Base-by-base conservation (phyloP, 2,888 invertebrate genomes). In the Epicampocera succincta region DNA sequence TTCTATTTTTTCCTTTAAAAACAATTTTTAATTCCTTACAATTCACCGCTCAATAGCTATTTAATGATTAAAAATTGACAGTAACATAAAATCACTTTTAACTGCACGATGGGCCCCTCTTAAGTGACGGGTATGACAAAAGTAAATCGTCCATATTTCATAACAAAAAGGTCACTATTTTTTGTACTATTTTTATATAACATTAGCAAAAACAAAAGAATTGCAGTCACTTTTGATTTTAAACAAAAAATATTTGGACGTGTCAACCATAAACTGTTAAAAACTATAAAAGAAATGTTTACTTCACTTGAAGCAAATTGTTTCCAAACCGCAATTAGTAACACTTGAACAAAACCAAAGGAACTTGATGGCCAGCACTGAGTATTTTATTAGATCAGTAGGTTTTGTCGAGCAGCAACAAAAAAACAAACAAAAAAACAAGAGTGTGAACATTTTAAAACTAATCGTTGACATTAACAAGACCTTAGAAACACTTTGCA, bases 311-410 rank as follows among this genome's bases (percentile, higher is more conserved):
- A 40, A 13, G 11, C 13, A 60, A 58, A 56, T 58, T 52, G 33
- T 66, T 78, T 38, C 4, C n/a, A 46, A 74, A 74, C 69, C 74
- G 60, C 82, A 82, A 78, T 82, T 78, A 74, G 82, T 82, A 66
- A 78, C 73, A 82, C 78, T 82, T 78, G 65, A 82, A 44, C 9
- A 58, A 50, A 65, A 44, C 50, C 15, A 15, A 21, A 65, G 52
- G 56, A 38, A 29, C 21, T 38, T 25, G 75, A 71, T 13, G 54
- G 42, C n/a, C 38, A 17, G 33, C 19, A 65, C 42, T 17, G 11
- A 48, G 12, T 21, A n/a, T 60, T 52, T 11, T 17, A n/a, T n/a
- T n/a, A 38, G 11, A 17, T 44, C 46, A 52, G 75, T 61, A 46
- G 44, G 60, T 68, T 71, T 66, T 52, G 9, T 42, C 38, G 40